phyloP scores from a whole-genome alignment of 2,797 vertebrate genomes.

The Phaenicophaeus curvirostris region DNA sequence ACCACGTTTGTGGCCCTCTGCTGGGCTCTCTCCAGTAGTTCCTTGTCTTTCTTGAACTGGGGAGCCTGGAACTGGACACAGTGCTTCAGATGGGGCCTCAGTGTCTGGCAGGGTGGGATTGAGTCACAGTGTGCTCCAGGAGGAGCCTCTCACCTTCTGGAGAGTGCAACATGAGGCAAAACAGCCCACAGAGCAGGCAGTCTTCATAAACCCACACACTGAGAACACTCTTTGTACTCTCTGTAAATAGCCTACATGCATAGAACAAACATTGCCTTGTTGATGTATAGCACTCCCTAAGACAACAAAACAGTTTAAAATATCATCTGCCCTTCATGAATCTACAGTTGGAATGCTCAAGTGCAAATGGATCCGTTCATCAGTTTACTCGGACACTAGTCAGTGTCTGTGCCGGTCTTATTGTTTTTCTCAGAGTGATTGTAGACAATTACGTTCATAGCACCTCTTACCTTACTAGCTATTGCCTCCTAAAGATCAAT shows the following conservation, averaged over 20 bases:
- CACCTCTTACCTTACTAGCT: neutral
- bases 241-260: neutral
- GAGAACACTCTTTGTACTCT: neutral
- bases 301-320: neutral
- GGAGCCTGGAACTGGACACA: no score
- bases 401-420: neutral
- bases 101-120: neutral
- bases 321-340: neutral
- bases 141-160: neutral
- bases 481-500: neutral
- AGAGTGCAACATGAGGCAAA: neutral
- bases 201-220: neutral
- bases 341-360: neutral
- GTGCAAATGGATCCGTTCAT: neutral
- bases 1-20: no score
- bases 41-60: no score
- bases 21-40: no score
- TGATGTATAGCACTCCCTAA: neutral
- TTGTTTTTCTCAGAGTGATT: neutral
- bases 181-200: neutral
- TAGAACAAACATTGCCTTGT: neutral
- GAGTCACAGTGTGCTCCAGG: neutral
- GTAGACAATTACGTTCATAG: neutral
- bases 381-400: neutral
- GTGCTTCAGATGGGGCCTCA: no score